phyloP scores from a whole-genome alignment of 2,113 vertebrate genomes.

The Strix aluco region DNA sequence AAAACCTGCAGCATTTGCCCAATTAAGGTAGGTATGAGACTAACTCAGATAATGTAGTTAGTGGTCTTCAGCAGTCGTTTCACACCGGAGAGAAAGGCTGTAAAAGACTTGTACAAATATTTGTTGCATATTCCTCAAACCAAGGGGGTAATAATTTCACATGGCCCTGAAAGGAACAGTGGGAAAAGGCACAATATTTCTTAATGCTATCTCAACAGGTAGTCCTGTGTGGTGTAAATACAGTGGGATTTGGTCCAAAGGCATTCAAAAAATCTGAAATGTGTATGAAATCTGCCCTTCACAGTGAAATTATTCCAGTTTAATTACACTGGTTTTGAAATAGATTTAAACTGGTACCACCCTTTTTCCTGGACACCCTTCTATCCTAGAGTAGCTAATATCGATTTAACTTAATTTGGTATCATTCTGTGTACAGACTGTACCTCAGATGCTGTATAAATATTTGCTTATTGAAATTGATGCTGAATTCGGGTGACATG shows the following conservation, averaged over 20 bases:
- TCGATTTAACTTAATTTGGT: not conserved
- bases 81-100: not conserved
- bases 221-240: not conserved
- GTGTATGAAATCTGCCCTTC: not conserved
- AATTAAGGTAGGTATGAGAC: not conserved
- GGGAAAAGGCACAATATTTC: not conserved
- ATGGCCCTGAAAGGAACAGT: not conserved
- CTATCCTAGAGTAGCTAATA: not conserved
- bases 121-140: not conserved
- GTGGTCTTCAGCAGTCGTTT: not conserved
- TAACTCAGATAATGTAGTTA: not conserved
- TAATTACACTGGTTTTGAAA: not conserved
- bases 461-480: slow-evolving; percentile 29
- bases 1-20: not conserved
- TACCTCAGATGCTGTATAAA: not conserved
- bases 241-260: not conserved
- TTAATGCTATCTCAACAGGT: not conserved
- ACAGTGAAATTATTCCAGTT: not conserved
- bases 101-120: not conserved
- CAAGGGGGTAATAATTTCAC: not conserved
- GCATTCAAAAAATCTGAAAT: not conserved
- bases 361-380: not conserved
- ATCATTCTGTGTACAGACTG: not conserved
- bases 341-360: not conserved
- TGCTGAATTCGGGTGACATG: not conserved